phyloP scores from a whole-genome alignment of 2,113 vertebrate species.

The Ptilonorhynchus violaceus region DNA sequence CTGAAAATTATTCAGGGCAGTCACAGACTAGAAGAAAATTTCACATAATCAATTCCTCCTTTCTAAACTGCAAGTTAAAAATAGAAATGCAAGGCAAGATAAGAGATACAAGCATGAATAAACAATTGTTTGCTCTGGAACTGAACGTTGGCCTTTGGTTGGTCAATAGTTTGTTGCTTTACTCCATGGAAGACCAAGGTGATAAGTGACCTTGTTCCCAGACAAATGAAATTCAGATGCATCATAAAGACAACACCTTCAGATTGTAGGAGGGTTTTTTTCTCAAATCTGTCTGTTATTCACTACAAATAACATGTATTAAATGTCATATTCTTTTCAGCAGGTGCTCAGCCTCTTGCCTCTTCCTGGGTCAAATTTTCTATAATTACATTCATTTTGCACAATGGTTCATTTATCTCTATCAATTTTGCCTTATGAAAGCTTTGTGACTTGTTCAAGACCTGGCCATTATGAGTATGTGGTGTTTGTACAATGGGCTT shows the following conservation, averaged over 20 bases:
- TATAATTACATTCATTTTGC: background rate
- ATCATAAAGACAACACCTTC: background rate
- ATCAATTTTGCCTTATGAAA: background rate
- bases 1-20: background rate
- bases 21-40: background rate
- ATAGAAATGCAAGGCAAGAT: conserved; percentile 27
- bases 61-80: conserved; percentile 25
- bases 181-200: background rate
- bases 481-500: background rate
- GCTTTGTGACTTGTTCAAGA: background rate
- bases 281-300: background rate
- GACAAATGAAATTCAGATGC: background rate
- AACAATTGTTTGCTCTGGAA: conserved; percentile 29
- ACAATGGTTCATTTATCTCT: background rate
- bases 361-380: background rate
- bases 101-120: conserved; percentile 1
- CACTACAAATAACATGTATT: background rate
- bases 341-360: background rate
- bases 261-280: background rate
- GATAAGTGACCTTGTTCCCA: conserved; percentile 38
- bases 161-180: background rate
- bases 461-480: background rate
- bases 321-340: background rate
- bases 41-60: conserved; percentile 6
- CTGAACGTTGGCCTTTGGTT: background rate